Conservation (phyloP, 2,113 vertebrate genomes). For the Sakesphorus luctuosus region DNA sequence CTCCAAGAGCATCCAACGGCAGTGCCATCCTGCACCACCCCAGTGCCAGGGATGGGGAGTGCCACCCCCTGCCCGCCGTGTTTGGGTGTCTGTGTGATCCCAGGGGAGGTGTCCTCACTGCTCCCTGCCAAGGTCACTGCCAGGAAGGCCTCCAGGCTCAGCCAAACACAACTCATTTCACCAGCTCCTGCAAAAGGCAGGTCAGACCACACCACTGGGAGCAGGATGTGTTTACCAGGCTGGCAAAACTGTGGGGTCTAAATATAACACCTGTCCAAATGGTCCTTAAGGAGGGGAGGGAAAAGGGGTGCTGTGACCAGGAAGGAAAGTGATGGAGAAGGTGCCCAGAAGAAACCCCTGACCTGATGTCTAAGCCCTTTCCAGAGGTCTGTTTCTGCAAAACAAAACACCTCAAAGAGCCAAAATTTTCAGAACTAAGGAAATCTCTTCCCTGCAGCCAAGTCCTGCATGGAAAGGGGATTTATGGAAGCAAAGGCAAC, state of each 20-base stretch:
- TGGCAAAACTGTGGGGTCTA: not conserved
- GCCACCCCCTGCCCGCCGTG: not conserved
- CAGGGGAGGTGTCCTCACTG: not conserved
- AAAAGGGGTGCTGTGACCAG: not conserved
- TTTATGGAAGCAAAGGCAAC: not conserved
- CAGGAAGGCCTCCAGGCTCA: not conserved
- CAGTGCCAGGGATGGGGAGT: not conserved
- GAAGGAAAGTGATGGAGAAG: not conserved
- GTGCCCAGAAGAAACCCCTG: not conserved
- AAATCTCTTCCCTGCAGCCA: not conserved
- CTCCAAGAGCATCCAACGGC: not conserved
- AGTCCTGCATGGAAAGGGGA: not conserved
- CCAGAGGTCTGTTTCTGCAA: not conserved
- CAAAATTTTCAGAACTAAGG: not conserved
- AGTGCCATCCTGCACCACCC: not conserved
- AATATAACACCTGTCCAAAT: not conserved
- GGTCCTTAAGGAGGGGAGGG: not conserved
- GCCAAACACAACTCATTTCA: not conserved
- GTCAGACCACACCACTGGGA: not conserved
- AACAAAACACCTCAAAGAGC: not conserved
- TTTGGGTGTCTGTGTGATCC: not conserved
- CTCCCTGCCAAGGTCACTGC: not conserved
- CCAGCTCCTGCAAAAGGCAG: not conserved
- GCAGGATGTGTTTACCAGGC: not conserved
- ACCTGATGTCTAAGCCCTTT: not conserved